Percentiles rank a stretch among this genome's conserved stretches.
phyloP scores from a whole-genome alignment of 37 sponge, comb jelly and placozoan genomes.

The Cladorhizidae sp. region DNA sequence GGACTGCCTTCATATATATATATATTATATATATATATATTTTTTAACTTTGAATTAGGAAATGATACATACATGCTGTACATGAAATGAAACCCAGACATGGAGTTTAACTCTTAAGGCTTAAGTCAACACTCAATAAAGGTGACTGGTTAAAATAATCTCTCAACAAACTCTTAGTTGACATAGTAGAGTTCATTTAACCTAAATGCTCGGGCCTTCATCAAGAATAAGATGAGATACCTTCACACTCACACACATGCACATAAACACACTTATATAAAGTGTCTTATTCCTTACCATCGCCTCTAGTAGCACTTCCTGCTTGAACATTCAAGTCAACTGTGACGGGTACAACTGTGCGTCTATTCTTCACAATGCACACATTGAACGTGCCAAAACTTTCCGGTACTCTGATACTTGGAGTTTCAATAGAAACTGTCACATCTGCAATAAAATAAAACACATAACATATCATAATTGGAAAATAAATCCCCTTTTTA shows the following conservation, averaged over 20 bases:
- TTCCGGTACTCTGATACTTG: background rate
- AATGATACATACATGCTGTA: background rate
- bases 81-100: no score
- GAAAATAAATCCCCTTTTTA: no score
- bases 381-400: background rate
- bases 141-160: no score
- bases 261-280: no score
- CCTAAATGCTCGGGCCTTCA: no score
- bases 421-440: conserved; percentile 17
- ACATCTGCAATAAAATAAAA: conserved; percentile 9
- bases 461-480: background rate
- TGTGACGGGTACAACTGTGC: background rate
- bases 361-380: conserved; percentile 7
- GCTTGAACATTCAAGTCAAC: background rate
- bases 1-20: background rate
- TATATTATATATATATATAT: background rate
- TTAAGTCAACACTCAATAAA: no score
- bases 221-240: no score
- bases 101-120: no score
- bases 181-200: no score
- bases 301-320: background rate
- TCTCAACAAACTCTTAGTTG: no score
- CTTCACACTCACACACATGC: no score
- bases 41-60: background rate
- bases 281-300: no score